phyloP scores from a whole-genome alignment of 2,888 invertebrate genomes.

The Pocota personata region DNA sequence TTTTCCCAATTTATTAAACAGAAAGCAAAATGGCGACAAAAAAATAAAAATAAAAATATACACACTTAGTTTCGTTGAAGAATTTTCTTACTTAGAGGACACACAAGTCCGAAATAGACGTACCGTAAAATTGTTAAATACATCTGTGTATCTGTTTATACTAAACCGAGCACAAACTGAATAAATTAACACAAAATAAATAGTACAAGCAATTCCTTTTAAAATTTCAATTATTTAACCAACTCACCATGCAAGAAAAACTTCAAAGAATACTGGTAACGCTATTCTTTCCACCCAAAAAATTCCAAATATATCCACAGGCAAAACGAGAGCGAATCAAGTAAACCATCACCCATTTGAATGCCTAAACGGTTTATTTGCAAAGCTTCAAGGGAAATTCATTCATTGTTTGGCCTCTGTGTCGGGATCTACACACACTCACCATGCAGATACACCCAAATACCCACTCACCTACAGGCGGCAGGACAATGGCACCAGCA shows the following conservation, averaged over 20 bases:
- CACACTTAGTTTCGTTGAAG: too few species aligned
- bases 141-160: too few species aligned
- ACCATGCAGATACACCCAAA: neutral
- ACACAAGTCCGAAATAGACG: too few species aligned
- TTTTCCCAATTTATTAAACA: neutral
- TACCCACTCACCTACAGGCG: neutral
- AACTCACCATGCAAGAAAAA: too few species aligned
- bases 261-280: conserved; percentile 6
- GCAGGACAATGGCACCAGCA: conserved; percentile 42
- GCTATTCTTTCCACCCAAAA: neutral
- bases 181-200: too few species aligned
- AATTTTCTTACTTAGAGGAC: too few species aligned
- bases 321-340: conserved; percentile 21
- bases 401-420: conserved; percentile 40
- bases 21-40: neutral
- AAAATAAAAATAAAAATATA: neutral
- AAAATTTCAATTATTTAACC: too few species aligned
- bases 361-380: conserved; percentile 49
- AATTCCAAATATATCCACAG: neutral
- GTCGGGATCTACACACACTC: neutral
- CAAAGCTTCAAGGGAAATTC: conserved; percentile 29
- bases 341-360: conserved; percentile 54
- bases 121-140: too few species aligned
- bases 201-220: neutral
- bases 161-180: too few species aligned